Conservation (phyloP, 2,888 invertebrate species). For the Patella ulyssiponensis region DNA sequence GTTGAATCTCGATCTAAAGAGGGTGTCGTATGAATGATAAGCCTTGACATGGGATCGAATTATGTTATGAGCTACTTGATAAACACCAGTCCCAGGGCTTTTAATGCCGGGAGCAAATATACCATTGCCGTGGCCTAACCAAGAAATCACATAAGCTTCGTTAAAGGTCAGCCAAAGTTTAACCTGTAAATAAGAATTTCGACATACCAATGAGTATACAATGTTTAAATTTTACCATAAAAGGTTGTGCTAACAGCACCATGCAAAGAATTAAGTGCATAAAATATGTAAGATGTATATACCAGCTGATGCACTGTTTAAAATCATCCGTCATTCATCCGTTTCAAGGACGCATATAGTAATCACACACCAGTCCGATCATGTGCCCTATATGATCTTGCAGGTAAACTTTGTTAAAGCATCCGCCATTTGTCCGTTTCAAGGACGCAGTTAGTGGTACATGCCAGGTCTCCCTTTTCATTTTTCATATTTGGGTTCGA, state of each 20-base stretch:
- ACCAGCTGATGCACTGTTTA: too few species aligned
- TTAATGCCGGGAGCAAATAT: slow-evolving; percentile 46
- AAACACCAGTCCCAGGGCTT: slow-evolving; percentile 70
- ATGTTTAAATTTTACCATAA: not conserved
- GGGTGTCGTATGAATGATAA: slow-evolving; percentile 74
- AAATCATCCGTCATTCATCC: too few species aligned
- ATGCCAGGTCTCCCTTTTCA: too few species aligned
- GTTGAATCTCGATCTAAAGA: slow-evolving; percentile 29
- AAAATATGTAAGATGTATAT: not conserved
- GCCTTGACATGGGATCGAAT: slow-evolving; percentile 79
- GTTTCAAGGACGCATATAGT: too few species aligned
- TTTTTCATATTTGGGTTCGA: too few species aligned
- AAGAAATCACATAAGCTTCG: slow-evolving; percentile 76
- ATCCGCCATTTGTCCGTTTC: too few species aligned
- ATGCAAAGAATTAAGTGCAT: too few species aligned
- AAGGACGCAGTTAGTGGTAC: too few species aligned
- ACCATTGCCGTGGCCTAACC: slow-evolving; percentile 50
- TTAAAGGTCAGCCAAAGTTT: slow-evolving; percentile 84
- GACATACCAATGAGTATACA: too few species aligned
- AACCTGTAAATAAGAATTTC: slow-evolving; percentile 42
- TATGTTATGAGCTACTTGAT: slow-evolving; percentile 78
- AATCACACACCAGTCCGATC: too few species aligned
- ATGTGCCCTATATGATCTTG: not conserved
- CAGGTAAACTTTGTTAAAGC: too few species aligned
- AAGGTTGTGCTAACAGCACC: not conserved